A percentile compares a stretch with the other conserved stretches of the same genome.
Evolutionary conservation across 2,888 invertebrate genomes (phyloP).

Genomic region (Mechanitis messenoides): DNA sequence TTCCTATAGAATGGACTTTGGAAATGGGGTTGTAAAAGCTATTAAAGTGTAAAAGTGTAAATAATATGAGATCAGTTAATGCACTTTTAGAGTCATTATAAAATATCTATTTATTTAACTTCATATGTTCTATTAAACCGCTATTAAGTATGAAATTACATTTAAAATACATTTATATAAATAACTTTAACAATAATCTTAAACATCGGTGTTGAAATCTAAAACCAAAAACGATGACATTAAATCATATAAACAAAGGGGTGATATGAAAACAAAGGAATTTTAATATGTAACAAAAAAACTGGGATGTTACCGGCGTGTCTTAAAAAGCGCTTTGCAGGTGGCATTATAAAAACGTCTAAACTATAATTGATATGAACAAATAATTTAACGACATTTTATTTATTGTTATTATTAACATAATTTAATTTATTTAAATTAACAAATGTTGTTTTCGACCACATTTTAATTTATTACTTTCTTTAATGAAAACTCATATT

Average conservation of each 20-base stretch:
- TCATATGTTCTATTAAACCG: no score
- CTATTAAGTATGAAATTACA: no score
- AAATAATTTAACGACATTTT: slow-evolving; percentile 33
- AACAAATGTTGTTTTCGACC: no score
- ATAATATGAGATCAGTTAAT: no score
- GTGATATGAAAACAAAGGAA: slow-evolving; percentile 51
- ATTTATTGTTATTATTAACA: background rate
- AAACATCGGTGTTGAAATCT: slow-evolving; percentile 21
- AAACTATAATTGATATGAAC: slow-evolving; percentile 39
- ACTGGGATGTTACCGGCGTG: slow-evolving; percentile 39
- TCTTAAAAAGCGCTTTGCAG: slow-evolving; percentile 48
- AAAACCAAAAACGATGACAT: slow-evolving; percentile 23
- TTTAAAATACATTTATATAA: background rate
- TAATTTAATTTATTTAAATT: no score
- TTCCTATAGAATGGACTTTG: slow-evolving; percentile 12
- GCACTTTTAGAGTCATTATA: no score
- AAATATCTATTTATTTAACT: no score
- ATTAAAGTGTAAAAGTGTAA: slow-evolving; percentile 9
- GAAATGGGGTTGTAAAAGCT: slow-evolving; percentile 11
- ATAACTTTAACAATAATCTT: slow-evolving; percentile 6
- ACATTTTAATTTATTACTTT: no score
- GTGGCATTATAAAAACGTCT: slow-evolving; percentile 51
- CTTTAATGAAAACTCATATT: no score
- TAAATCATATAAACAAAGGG: slow-evolving; percentile 51
- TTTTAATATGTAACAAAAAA: slow-evolving; percentile 38